These are phyloP conservation scores for Coreius guichenoti DNA, from an alignment of 2,797 vertebrate genomes.

Conservation along the genomic window DNA sequence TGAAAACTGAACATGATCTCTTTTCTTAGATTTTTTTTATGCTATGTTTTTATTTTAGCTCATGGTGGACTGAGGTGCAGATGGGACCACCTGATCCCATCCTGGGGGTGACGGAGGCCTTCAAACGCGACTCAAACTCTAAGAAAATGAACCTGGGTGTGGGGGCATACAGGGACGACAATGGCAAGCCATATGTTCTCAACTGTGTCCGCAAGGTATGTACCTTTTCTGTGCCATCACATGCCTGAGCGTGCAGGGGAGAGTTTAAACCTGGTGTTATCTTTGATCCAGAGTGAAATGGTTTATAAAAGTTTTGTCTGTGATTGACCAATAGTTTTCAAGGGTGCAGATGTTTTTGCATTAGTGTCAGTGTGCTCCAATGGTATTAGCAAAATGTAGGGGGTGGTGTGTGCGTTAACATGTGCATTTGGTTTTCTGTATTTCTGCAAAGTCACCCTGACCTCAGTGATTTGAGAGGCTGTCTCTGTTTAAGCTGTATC, in stretches of 20 bases:
- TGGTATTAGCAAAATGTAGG: neutral
- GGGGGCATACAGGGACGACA: conserved; percentile 95
- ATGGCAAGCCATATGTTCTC: conserved; percentile 93
- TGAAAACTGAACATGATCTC: neutral
- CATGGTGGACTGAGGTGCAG: conserved; percentile 96
- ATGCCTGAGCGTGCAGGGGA: neutral
- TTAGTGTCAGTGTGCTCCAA: neutral
- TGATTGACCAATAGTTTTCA: neutral
- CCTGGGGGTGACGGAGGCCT: conserved; percentile 95
- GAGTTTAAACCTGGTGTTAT: neutral
- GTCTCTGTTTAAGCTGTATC: neutral
- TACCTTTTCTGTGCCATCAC: neutral
- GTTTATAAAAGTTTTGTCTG: neutral
- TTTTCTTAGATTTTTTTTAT: neutral
- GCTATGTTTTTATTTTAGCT: conserved; percentile 76
- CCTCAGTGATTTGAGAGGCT: conserved; percentile 1
- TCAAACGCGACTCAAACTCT: conserved; percentile 89
- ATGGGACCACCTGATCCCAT: conserved; percentile 99
- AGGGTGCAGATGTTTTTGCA: neutral
- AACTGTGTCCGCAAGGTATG: conserved; percentile 92
- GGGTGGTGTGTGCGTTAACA: conserved; percentile 8
- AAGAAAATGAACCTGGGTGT: conserved; percentile 99
- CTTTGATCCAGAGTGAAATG: neutral
- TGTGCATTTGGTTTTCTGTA: conserved; percentile 25
- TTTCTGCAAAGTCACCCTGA: conserved; percentile 44